Evolutionary conservation across 1,140 invertebrate genomes (phyloP).

Genomic region (Cylas formicarius): DNA sequence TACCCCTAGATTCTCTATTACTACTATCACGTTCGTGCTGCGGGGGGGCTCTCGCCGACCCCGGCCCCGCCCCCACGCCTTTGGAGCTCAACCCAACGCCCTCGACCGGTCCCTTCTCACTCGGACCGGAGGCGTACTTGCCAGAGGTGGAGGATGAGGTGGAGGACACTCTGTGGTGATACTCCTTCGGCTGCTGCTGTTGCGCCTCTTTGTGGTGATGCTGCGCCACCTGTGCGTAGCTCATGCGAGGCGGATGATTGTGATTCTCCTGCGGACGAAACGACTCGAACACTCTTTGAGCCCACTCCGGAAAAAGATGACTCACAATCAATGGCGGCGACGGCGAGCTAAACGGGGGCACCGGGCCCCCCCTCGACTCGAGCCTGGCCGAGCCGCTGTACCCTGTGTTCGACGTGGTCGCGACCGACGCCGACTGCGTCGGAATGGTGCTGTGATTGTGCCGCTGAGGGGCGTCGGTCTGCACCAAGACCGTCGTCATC

Average conservation of each 20-base stretch:
- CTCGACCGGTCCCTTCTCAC: constrained; percentile 6
- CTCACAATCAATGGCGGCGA: constrained; percentile 26
- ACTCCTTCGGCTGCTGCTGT: constrained; percentile 3
- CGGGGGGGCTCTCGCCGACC: constrained; percentile 1
- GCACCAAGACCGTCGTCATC: constrained; percentile 39
- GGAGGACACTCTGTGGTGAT: constrained; percentile 1
- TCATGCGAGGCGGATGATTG: constrained; percentile 54
- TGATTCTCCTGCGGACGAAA: constrained; percentile 18
- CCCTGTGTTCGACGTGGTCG: constrained; percentile 17
- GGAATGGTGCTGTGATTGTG: constrained; percentile 12
- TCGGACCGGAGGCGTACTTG: constrained; percentile 4
- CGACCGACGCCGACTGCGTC: constrained; percentile 1
- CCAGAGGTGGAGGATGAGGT: background rate
- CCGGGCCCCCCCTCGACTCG: constrained; percentile 14
- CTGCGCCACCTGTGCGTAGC: constrained; percentile 78
- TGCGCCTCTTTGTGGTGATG: constrained; percentile 51
- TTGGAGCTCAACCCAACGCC: background rate
- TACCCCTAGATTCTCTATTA: constrained; percentile 18
- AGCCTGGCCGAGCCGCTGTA: constrained; percentile 12
- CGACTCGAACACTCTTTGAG: background rate
- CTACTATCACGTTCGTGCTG: constrained; percentile 20
- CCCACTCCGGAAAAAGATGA: background rate
- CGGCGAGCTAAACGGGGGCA: constrained; percentile 11
- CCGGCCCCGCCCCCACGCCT: background rate
- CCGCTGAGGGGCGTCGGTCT: constrained; percentile 18